Evolutionary conservation across 2,113 vertebrate species (phyloP).

Genomic region (Pycnonotus jocosus): DNA sequence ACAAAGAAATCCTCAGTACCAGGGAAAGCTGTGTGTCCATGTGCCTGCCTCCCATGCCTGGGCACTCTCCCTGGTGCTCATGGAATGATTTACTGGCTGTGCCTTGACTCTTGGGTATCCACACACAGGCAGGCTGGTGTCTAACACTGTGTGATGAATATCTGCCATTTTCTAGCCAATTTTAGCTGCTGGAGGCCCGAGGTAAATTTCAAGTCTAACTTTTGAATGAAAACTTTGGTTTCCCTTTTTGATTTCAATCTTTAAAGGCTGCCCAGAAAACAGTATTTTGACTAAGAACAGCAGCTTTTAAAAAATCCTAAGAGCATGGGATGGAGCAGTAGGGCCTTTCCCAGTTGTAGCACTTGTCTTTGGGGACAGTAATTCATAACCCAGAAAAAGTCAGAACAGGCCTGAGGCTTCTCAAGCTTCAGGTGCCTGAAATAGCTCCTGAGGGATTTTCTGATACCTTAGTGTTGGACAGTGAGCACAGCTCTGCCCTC

Average conservation of each 20-base stretch:
- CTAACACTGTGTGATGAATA: slow-evolving; percentile 32
- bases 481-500: neutral
- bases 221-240: neutral
- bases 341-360: neutral
- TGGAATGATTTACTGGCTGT: neutral
- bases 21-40: neutral
- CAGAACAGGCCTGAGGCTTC: neutral
- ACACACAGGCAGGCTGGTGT: neutral
- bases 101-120: neutral
- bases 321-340: neutral
- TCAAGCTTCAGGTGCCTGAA: neutral
- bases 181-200: slow-evolving; percentile 14
- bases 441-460: neutral
- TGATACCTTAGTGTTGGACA: neutral
- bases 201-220: slow-evolving; percentile 3
- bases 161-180: neutral
- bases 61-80: neutral
- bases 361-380: neutral
- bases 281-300: neutral
- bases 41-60: neutral
- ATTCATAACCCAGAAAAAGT: neutral
- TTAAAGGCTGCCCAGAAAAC: neutral
- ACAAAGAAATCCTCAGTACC: neutral
- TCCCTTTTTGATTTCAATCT: neutral
- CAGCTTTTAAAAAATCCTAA: neutral